phyloP scores from a whole-genome alignment of 2,113 vertebrate species.

The Sialia sialis region DNA sequence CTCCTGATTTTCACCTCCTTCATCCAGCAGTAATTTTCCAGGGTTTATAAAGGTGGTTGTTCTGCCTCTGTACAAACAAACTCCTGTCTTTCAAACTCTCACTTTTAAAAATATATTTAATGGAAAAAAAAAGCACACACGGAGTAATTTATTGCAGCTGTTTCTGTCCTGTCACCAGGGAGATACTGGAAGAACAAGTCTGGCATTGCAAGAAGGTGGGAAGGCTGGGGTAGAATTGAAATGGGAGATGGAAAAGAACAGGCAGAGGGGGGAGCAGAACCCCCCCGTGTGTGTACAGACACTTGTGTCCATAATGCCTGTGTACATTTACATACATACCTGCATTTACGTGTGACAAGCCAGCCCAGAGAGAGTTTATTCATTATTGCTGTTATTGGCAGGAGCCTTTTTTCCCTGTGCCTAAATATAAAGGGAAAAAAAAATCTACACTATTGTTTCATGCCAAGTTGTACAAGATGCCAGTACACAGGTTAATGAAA shows the following conservation, averaged over 20 bases:
- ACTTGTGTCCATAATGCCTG: neutral
- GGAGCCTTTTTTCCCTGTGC: neutral
- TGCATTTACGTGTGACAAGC: neutral
- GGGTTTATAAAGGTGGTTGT: neutral
- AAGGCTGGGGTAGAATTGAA: slow-evolving; percentile 4
- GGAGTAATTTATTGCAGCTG: slow-evolving; percentile 29
- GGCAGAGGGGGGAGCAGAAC: neutral
- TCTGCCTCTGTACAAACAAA: slow-evolving; percentile 6
- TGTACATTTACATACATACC: neutral
- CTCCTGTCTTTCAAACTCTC: slow-evolving; percentile 27
- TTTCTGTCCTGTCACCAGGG: slow-evolving; percentile 38
- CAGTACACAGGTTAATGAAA: slow-evolving; percentile 64
- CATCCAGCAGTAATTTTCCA: neutral
- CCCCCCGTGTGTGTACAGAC: neutral
- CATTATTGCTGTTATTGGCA: neutral
- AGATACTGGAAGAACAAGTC: neutral
- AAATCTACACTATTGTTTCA: slow-evolving; percentile 27
- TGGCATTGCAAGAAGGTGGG: neutral
- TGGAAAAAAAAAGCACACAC: neutral
- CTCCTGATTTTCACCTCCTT: neutral
- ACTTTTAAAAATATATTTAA: slow-evolving; percentile 29
- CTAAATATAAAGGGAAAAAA: neutral
- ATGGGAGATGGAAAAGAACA: neutral
- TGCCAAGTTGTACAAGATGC: slow-evolving; percentile 56
- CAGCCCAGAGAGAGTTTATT: neutral